Evolutionary conservation across 1,140 invertebrate genomes (phyloP).

Genomic region (Oncopeltus fasciatus): DNA sequence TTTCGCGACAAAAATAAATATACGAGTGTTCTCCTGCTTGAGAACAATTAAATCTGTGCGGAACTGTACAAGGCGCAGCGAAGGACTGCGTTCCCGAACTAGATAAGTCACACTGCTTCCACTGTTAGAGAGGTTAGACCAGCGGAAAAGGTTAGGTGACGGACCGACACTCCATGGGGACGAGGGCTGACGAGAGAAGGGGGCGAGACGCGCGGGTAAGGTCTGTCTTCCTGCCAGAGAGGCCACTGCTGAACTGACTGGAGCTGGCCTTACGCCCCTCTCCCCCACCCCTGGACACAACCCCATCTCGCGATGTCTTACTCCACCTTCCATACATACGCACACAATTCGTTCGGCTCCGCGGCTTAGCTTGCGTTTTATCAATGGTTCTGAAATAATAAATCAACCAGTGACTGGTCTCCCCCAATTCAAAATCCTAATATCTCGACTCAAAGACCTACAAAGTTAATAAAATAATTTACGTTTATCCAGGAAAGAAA

Average conservation of each 20-base stretch:
- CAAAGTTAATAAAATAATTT: too few species aligned
- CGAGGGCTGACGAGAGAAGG: too few species aligned
- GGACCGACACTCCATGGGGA: constrained; percentile 4
- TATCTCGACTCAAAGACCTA: too few species aligned
- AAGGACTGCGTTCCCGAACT: not conserved
- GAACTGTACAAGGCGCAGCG: not conserved
- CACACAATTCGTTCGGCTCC: not conserved
- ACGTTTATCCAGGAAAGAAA: too few species aligned
- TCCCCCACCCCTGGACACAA: not conserved
- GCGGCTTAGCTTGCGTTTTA: not conserved
- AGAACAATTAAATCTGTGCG: too few species aligned
- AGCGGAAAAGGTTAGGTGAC: not conserved
- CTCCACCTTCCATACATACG: too few species aligned
- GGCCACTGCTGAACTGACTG: not conserved
- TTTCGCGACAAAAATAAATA: not conserved
- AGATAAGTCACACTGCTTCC: too few species aligned
- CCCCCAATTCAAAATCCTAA: too few species aligned
- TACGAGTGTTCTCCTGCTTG: not conserved
- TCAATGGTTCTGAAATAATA: not conserved
- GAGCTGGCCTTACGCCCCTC: not conserved
- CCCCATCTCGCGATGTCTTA: not conserved
- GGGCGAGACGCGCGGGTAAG: not conserved
- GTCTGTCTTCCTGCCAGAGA: not conserved
- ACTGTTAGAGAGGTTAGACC: not conserved
- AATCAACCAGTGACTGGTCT: too few species aligned